Evolutionary conservation across 2,888 invertebrate genomes (phyloP).

Genomic region (Fragum whitleyi): DNA sequence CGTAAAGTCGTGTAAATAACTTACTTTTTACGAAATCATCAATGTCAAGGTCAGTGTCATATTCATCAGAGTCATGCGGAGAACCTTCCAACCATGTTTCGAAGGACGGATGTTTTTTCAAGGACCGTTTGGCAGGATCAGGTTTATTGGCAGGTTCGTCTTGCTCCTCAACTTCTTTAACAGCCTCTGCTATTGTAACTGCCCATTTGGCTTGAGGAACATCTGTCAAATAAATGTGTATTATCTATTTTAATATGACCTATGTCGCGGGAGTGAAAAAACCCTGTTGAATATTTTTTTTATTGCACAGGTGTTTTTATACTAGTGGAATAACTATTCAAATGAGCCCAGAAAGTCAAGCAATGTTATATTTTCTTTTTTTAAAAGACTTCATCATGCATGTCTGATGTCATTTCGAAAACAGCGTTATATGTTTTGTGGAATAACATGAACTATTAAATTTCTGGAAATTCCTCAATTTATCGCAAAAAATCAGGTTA

Average conservation of each 20-base stretch:
- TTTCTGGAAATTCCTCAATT: neutral
- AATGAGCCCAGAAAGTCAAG: no score
- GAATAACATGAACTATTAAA: neutral
- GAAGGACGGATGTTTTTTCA: slow-evolving; percentile 70
- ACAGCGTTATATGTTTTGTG: no score
- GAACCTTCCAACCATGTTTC: slow-evolving; percentile 77
- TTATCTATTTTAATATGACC: no score
- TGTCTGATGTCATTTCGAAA: neutral
- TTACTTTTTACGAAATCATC: slow-evolving; percentile 73
- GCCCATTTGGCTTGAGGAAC: slow-evolving; percentile 48
- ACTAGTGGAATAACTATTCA: no score
- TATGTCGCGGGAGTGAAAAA: no score
- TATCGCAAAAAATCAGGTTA: no score
- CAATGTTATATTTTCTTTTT: neutral
- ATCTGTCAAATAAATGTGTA: neutral
- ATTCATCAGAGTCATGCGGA: slow-evolving; percentile 80
- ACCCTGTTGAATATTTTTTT: no score
- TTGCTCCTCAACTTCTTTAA: slow-evolving; percentile 43
- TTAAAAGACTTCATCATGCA: neutral
- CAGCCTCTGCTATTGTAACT: slow-evolving; percentile 40
- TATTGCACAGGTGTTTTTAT: no score
- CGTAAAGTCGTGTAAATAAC: no score
- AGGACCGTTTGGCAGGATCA: slow-evolving; percentile 44
- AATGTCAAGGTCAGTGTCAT: slow-evolving; percentile 82
- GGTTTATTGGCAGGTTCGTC: slow-evolving; percentile 35